phyloP scores from a whole-genome alignment of 2,888 invertebrate species.

The Chymomyza procnemis region DNA sequence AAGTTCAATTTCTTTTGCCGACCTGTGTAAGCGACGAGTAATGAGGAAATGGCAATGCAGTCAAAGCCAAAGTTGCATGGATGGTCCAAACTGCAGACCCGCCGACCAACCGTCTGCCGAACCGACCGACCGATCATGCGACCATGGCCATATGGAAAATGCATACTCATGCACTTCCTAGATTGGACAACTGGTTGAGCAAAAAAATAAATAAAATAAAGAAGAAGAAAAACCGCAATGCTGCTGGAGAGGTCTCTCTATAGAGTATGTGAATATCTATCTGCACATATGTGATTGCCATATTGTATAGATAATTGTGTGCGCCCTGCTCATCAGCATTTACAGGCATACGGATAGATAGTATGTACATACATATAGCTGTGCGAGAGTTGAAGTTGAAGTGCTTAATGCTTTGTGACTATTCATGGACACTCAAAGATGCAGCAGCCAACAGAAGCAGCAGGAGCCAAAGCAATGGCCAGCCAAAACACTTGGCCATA shows the following conservation, averaged over 20 bases:
- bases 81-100: background rate
- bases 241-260: background rate
- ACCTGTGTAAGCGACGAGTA: slow-evolving; percentile 38
- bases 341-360: background rate
- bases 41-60: slow-evolving; percentile 67
- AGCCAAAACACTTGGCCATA: slow-evolving; percentile 49
- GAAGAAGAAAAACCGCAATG: background rate
- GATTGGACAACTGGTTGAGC: slow-evolving; percentile 72
- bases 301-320: slow-evolving; percentile 73
- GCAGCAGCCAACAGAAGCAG: slow-evolving; percentile 68
- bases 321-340: slow-evolving; percentile 26
- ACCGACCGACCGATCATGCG: background rate
- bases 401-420: slow-evolving; percentile 73
- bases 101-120: background rate
- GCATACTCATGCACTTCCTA: slow-evolving; percentile 72
- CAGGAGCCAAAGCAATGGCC: slow-evolving; percentile 30
- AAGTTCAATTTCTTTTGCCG: slow-evolving; percentile 74
- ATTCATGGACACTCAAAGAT: slow-evolving; percentile 69
- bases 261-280: background rate
- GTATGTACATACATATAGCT: background rate
- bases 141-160: slow-evolving; percentile 70
- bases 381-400: slow-evolving; percentile 41
- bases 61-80: slow-evolving; percentile 35
- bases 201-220: slow-evolving; percentile 30
- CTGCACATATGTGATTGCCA: slow-evolving; percentile 72